Base-by-base conservation (phyloP, 2,888 invertebrate genomes). In the Perithous albicinctus region DNA sequence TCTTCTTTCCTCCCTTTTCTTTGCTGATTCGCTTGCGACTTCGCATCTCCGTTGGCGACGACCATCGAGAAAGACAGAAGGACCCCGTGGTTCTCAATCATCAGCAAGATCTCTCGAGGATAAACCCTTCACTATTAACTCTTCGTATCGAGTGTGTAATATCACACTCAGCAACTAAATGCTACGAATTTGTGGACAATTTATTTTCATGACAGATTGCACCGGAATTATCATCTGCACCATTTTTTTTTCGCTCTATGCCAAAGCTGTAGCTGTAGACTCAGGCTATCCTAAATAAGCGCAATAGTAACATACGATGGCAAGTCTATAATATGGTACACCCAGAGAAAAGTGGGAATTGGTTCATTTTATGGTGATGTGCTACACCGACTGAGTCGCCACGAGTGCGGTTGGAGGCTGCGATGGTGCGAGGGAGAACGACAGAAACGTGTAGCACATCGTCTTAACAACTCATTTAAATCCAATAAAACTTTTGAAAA, bases 21-120 rank as follows among this genome's bases (percentile, higher is more conserved):
- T 67, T 66, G 56, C 67, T 67, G 51, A 46, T 72, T 69, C 46
- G 63, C 35, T 70, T 54, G 20, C 64, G 20, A 51, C 56, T 72
- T 43, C 56, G 69, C 74, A 26, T 69, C 69, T 43, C 43, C n/a
- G 46, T 35, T 43, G 20, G 38, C 66, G 48, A 59, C 51, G 59
- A 32, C 54, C 23, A 56, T 26, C 15, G 43, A 67, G 59, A 56
- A 20, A 69, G 69, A 77, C 18, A 46, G 67, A 67, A 23, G 46
- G 23, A 64, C 77, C n/a, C n/a, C 63, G 84, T 74, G 80, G 82
- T 84, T 75, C 76, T 75, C 82, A 84, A 84, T 80, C 66, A 46
- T 80, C 23, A 15, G 26, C 38, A 54, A 38, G 46, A 76, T 82
- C 76, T 38, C 15, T 12, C 41, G 67, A 32, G 20, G 46, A 78